A percentile compares a stretch with the other conserved stretches of the same genome.
Evolutionary conservation across 2,888 invertebrate species (phyloP).

Genomic region (Pollenia angustigena): DNA sequence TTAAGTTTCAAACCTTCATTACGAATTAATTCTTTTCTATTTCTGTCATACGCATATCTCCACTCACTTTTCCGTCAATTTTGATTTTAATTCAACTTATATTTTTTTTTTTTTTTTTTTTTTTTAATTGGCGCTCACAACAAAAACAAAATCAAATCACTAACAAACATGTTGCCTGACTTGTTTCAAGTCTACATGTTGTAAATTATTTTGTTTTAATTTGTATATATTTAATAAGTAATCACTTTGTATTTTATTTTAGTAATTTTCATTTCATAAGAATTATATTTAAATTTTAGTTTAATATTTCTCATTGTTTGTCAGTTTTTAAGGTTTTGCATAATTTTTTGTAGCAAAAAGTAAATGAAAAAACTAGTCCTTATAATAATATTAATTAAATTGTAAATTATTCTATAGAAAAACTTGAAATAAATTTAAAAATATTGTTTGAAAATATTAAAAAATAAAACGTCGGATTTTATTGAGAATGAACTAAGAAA

Average conservation of each 20-base stretch:
- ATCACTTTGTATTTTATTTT: background rate
- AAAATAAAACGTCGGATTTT: background rate
- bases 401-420: conserved; percentile 59
- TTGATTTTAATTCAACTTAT: background rate
- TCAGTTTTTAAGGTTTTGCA: conserved; percentile 54
- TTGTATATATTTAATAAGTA: conserved; percentile 18
- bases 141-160: background rate
- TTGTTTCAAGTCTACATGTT: conserved; percentile 22
- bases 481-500: too few species aligned
- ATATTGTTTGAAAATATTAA: conserved; percentile 56
- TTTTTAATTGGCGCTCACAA: background rate
- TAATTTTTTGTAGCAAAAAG: conserved; percentile 55
- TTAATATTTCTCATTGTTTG: conserved; percentile 57
- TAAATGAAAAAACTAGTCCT: conserved; percentile 72
- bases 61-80: background rate
- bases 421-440: conserved; percentile 52
- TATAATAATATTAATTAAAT: conserved; percentile 58
- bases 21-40: conserved; percentile 5
- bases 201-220: conserved; percentile 39
- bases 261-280: conserved; percentile 39
- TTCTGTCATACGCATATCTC: background rate
- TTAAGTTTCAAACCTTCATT: background rate
- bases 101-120: background rate
- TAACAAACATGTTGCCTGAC: conserved; percentile 10
- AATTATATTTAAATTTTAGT: conserved; percentile 33